Percentiles rank a stretch among this genome's conserved stretches.
Conservation (phyloP, 2,797 vertebrate species). For the Ispidina lecontei region DNA sequence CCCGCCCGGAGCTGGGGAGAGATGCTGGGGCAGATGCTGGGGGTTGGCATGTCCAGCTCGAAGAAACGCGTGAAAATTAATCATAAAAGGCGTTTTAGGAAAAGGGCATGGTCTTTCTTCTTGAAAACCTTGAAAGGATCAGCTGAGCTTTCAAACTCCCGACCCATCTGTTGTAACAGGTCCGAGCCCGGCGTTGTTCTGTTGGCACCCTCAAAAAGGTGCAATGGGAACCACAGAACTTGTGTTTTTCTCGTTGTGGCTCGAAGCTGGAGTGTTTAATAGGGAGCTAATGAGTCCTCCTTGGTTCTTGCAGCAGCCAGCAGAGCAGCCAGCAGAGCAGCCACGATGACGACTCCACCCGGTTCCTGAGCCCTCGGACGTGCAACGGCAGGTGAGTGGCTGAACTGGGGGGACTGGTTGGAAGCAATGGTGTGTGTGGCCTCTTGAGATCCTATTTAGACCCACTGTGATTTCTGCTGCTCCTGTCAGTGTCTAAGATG, state of each 20-base stretch:
- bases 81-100: too few species aligned
- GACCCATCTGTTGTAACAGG: background rate
- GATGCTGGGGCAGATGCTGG: too few species aligned
- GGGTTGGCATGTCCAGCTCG: too few species aligned
- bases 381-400: slow-evolving; percentile 83
- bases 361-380: slow-evolving; percentile 87
- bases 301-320: slow-evolving; percentile 80
- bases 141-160: too few species aligned
- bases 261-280: background rate
- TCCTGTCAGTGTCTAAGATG: accelerated
- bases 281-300: background rate
- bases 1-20: too few species aligned
- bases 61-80: too few species aligned
- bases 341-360: slow-evolving; percentile 88
- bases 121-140: too few species aligned
- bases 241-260: background rate
- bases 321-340: slow-evolving; percentile 90
- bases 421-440: accelerated
- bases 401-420: background rate
- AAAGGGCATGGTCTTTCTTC: too few species aligned
- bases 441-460: background rate
- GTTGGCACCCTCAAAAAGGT: accelerated
- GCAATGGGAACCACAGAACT: too few species aligned
- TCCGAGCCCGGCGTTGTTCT: accelerated
- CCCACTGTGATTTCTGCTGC: too few species aligned